Base-by-base conservation (phyloP, 2,113 vertebrate species). In the Climacteris rufus region DNA sequence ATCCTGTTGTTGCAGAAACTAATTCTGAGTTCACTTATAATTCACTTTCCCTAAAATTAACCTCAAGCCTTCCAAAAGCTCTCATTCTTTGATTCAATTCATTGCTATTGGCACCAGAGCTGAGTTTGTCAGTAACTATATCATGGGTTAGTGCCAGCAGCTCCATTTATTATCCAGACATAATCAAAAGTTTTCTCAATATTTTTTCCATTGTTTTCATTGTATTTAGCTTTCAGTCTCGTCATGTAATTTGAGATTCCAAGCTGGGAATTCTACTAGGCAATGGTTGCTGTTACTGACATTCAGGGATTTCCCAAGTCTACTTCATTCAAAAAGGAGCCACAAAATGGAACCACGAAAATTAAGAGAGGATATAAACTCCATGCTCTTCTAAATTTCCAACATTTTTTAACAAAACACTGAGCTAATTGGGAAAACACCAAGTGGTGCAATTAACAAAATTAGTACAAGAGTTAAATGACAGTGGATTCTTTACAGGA, bases 1-100 rank as follows among this genome's bases (percentile, higher is more conserved):
- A 78, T 63, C 72, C 21, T 75, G 35, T 20, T 94, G 59, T 18
- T 90, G 56, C 56, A 68, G 65, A 89, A 80, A 64, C 49, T 49
- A 79, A 77, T 74, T 75, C 49, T 50, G 35, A 72, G 21, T 68
- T 86, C 59, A 78, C 71, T 93, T 83, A 65, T 10, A 72, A 85
- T 77, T 80, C 69, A 39, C n/a, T 79, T 95, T 76, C 69, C 57
- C 49, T 64, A 83, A 95, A 92, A 94, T 82, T 79, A 93, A 89
- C 80, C 52, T 64, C 52, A 71, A 84, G 27, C 37, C 47, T 86
- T 80, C 54, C 76, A 86, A 80, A 87, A 86, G 10, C 27, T 76
- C 57, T 83, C 65, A 61, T 81, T 76, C 47, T 76, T 52, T 78
- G 53, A 87, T 53, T 90, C 76, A 90, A 18, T 65, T 77, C 31